Base-by-base conservation (phyloP, 1,140 invertebrate genomes). In the Cyrtorhinus lividipennis region DNA sequence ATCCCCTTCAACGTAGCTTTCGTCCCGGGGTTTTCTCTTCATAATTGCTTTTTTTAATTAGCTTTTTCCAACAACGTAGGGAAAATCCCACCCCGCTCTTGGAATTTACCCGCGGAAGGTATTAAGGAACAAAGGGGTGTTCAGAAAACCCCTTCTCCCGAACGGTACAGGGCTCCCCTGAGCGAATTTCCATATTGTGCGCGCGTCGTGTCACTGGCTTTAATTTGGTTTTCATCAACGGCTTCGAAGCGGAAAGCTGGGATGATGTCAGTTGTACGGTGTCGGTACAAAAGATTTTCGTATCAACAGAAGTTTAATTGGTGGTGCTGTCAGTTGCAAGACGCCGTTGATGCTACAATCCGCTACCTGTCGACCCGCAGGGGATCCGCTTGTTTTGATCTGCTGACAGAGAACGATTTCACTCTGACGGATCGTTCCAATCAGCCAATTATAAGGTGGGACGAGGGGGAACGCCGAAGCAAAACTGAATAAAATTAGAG, bases 31-130 rank as follows among this genome's bases (percentile, higher is more conserved):
- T 53, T 53, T 53, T 53, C 48, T 53, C 48, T 20, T 53, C 48
- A 53, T 53, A 53, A 53, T 53, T 53, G 48, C 48, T 53, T 53
- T 53, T 53, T 53, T 53, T 53, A 53, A 53, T 53, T 53, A 53
- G 48, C 48, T 53, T 53, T 53, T 53, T 22, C 48, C 18, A 10
- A 10, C 5, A 10, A 15, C 48, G 8, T 13, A 53, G 48, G 8
- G 48, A 15, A 22, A 53, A 10, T 20, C 48, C 48, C 18, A 5
- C 20, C 5, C 8, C 48, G 48, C n/a, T n/a, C n/a, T n/a, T n/a
- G n/a, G n/a, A n/a, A n/a, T n/a, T n/a, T n/a, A n/a, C n/a, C n/a
- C n/a, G n/a, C n/a, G 20, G 48, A 10, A 53, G 20, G 20, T 53
- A 53, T 53, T 53, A 53, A 20, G 20, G 48, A 20, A 53, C 48